Base-by-base conservation (phyloP, 2,888 invertebrate species). In the Tineola bisselliella region DNA sequence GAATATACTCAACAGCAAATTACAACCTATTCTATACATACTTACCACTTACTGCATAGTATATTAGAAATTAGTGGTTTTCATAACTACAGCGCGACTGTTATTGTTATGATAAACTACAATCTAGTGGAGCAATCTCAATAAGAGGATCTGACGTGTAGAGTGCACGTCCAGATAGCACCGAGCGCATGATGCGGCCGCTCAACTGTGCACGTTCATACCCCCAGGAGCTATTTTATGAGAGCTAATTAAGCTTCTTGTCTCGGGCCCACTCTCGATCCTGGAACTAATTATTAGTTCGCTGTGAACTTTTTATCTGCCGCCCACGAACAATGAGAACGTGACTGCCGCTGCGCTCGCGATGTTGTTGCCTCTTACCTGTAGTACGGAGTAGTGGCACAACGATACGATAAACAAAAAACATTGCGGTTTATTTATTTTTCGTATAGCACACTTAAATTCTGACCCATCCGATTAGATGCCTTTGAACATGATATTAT, bases 271-370 rank as follows among this genome's bases (percentile, higher is more conserved):
- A 70, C 71, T 76, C 69, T 66, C 69, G 74, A 73, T 77, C 70
- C 77, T 77, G 79, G 77, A 79, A 79, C 77, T 80, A 82, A 84
- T 87, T 74, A 83, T 82, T 79, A 75, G 76, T 71, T 76, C 75
- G 74, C 75, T 70, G 75, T 76, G 77, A 76, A 78, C 76, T 84
- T 86, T 84, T 86, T 84, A 79, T 81, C 79, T 72, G 71, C 76
- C 78, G 75, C 73, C 70, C 70, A 70, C 74, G 76, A 79, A 86
- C 84, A 84, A 86, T 84, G 84, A 79, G 70, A 79, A 84, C 87
- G 87, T 87, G 86, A 84, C 81, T 76, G 77, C 67, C 80, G 76
- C 61, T 54, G 75, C 72, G 76, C 61, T 54, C 43, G 61, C 54
- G 1, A 48, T 48, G 31, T 48, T 60, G 13, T 44, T 18, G 19